These are phyloP conservation scores for Amphiprion clarkii DNA, from an alignment of 2,797 vertebrate species.

Conservation along the genomic window DNA sequence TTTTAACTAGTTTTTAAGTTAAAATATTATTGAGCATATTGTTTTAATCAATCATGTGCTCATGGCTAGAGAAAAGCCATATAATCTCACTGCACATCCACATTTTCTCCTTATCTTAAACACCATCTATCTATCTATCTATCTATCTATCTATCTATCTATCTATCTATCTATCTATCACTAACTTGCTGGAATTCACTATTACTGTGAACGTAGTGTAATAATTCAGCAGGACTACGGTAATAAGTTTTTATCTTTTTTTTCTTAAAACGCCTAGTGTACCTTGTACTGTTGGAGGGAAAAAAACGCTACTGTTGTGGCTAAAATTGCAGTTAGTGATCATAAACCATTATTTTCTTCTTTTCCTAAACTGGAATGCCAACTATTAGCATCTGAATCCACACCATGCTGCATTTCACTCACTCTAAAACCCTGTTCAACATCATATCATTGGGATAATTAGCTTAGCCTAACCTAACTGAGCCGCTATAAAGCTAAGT, in stretches of 20 bases:
- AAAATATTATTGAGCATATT: too few relatives aligned
- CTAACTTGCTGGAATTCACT: too few relatives aligned
- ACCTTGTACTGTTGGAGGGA: too few relatives aligned
- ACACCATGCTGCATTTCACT: neutral
- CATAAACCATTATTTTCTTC: neutral
- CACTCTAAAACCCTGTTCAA: neutral
- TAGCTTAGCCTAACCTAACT: conserved; percentile 57
- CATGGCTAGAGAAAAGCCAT: too few relatives aligned
- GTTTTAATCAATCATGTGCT: too few relatives aligned
- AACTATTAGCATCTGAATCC: neutral
- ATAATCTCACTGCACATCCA: too few relatives aligned
- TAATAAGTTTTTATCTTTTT: neutral
- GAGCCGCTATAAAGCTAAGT: conserved; percentile 31
- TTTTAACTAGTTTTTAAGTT: too few relatives aligned
- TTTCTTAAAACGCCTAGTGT: neutral
- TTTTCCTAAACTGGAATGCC: neutral
- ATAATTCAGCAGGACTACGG: neutral
- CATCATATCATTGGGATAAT: neutral
- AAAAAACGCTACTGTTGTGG: neutral
- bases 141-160: too few relatives aligned
- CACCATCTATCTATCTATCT: too few relatives aligned
- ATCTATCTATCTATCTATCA: too few relatives aligned
- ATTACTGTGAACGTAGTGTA: neutral
- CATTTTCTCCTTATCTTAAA: too few relatives aligned
- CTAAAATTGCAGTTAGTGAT: neutral